These are phyloP conservation scores for Tridacna crocea DNA, from an alignment of 2,888 invertebrate species.

Conservation along the genomic window DNA sequence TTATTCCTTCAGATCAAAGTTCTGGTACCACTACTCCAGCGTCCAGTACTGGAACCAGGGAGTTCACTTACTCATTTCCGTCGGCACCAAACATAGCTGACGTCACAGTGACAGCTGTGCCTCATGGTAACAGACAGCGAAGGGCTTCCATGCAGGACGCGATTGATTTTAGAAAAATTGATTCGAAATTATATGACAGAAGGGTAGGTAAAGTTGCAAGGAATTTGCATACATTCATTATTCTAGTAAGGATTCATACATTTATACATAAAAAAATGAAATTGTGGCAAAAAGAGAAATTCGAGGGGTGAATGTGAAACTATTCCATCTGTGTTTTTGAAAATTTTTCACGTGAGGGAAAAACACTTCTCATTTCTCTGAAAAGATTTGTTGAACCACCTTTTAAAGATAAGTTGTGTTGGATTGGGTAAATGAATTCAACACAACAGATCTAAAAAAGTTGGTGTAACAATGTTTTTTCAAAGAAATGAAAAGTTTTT, in stretches of 20 bases:
- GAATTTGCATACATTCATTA: neutral
- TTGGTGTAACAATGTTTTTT: too few relatives aligned
- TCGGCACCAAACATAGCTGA: slow-evolving; percentile 70
- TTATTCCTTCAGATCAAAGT: slow-evolving; percentile 61
- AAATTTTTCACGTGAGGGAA: too few relatives aligned
- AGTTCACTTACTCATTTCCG: slow-evolving; percentile 74
- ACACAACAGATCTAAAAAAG: too few relatives aligned
- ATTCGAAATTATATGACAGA: slow-evolving; percentile 80
- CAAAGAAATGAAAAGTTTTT: too few relatives aligned
- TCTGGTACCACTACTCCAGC: slow-evolving; percentile 73
- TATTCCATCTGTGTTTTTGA: too few relatives aligned
- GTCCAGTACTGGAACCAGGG: slow-evolving; percentile 70
- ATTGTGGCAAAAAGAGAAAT: too few relatives aligned
- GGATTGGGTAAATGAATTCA: too few relatives aligned
- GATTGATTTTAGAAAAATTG: slow-evolving; percentile 86
- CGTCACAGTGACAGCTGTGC: slow-evolving; percentile 67
- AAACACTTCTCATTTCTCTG: too few relatives aligned
- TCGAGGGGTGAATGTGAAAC: too few relatives aligned
- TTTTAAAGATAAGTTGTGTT: too few relatives aligned
- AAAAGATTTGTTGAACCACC: too few relatives aligned
- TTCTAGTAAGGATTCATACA: neutral
- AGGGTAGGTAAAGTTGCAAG: slow-evolving; percentile 66
- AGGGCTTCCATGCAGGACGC: slow-evolving; percentile 87
- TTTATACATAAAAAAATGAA: too few relatives aligned
- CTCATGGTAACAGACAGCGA: slow-evolving; percentile 69